Conservation (phyloP, 1,140 invertebrate species). For the Battus philenor region DNA sequence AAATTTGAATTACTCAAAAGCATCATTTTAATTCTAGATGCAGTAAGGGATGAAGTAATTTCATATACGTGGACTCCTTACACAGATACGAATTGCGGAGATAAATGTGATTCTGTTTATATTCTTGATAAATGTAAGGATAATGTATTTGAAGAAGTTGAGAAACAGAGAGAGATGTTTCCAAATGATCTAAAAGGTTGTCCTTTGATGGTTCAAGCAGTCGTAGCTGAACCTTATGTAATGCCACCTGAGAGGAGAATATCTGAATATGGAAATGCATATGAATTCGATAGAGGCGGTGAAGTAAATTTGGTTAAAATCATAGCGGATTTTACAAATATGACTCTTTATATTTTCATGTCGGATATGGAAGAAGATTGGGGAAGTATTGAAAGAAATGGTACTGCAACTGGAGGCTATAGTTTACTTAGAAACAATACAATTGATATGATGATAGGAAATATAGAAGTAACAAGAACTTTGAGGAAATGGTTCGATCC, state of each 20-base stretch:
- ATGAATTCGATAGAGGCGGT: conserved; percentile 62
- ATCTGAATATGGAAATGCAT: conserved; percentile 40
- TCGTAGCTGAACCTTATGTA: conserved; percentile 70
- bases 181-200: conserved; percentile 63
- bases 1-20: conserved; percentile 58
- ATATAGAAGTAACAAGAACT: conserved; percentile 66
- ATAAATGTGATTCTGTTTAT: conserved; percentile 57
- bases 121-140: conserved; percentile 64
- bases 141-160: conserved; percentile 44
- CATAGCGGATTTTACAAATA: conserved; percentile 66
- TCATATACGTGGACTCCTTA: conserved; percentile 70
- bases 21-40: conserved; percentile 61
- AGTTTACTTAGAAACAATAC: conserved; percentile 47
- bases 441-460: conserved; percentile 64
- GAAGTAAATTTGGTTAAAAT: conserved; percentile 70
- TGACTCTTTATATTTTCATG: conserved; percentile 57
- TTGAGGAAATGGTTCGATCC: conserved; percentile 66
- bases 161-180: conserved; percentile 50
- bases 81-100: conserved; percentile 61
- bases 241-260: conserved; percentile 55
- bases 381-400: conserved; percentile 52
- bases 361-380: conserved; percentile 61
- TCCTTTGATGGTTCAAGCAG: conserved; percentile 60
- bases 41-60: conserved; percentile 42
- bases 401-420: conserved; percentile 55